Evolutionary conservation across 2,797 vertebrate genomes (phyloP).

Genomic region (Anabas testudineus): DNA sequence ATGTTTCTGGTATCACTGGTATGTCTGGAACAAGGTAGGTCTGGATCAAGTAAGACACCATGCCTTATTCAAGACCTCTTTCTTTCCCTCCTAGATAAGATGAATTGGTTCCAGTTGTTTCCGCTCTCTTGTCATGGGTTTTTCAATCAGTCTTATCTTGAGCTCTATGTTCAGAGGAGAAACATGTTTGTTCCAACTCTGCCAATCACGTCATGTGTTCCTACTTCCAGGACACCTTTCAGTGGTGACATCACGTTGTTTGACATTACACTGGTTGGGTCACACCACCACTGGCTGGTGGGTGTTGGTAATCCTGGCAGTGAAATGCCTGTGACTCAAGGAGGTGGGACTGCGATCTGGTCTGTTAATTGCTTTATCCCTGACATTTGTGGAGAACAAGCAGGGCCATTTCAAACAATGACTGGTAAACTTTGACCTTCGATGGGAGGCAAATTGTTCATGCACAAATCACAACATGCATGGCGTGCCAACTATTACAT

Average conservation of each 20-base stretch:
- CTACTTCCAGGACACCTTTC: constrained; percentile 51
- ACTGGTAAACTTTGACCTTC: constrained; percentile 70
- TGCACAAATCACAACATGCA: constrained; percentile 59
- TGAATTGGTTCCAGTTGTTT: constrained; percentile 57
- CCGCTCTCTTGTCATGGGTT: not conserved
- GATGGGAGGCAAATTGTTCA: constrained; percentile 65
- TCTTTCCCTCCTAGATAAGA: constrained; percentile 34
- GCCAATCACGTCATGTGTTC: constrained; percentile 54
- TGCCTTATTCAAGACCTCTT: constrained; percentile 31
- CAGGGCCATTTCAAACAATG: constrained; percentile 74
- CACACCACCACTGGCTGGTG: constrained; percentile 47
- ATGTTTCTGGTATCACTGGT: constrained; percentile 61
- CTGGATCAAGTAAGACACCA: constrained; percentile 28
- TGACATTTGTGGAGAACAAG: constrained; percentile 74
- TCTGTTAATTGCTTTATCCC: constrained; percentile 63
- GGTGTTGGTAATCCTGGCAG: constrained; percentile 44
- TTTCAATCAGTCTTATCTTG: constrained; percentile 37
- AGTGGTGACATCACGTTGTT: constrained; percentile 55
- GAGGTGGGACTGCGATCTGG: constrained; percentile 52
- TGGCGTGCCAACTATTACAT: constrained; percentile 68
- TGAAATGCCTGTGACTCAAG: constrained; percentile 70
- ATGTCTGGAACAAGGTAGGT: constrained; percentile 55
- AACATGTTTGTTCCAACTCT: constrained; percentile 33
- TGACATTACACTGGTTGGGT: constrained; percentile 43
- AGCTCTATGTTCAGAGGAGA: constrained; percentile 11